phyloP scores from a whole-genome alignment of 2,888 invertebrate genomes.

The Nephrotoma appendiculata region DNA sequence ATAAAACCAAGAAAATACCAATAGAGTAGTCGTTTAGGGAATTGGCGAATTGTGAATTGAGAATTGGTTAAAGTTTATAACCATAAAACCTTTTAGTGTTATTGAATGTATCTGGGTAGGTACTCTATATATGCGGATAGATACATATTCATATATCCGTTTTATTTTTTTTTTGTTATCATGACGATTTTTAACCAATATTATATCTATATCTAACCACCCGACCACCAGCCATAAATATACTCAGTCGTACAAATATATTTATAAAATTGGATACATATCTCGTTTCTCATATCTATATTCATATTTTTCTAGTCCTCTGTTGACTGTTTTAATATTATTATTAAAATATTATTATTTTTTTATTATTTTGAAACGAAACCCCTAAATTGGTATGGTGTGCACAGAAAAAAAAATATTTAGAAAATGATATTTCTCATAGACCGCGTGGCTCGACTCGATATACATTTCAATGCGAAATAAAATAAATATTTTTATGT shows the following conservation, averaged over 20 bases:
- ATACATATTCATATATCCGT: not conserved
- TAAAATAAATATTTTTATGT: not conserved
- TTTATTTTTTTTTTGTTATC: not conserved
- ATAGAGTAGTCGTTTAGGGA: not conserved
- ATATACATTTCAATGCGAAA: not conserved
- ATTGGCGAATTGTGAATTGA: not conserved
- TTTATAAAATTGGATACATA: not conserved
- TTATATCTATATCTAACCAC: not conserved
- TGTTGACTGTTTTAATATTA: not conserved
- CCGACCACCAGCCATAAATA: not conserved
- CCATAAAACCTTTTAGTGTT: slow-evolving; percentile 6
- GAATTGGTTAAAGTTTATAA: not conserved
- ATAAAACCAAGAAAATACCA: not conserved
- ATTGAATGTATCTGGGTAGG: not conserved
- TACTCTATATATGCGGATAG: not conserved
- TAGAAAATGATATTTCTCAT: not conserved
- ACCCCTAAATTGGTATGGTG: not conserved
- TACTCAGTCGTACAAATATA: not conserved
- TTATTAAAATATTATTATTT: not conserved
- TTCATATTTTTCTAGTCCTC: not conserved
- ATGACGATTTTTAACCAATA: not conserved
- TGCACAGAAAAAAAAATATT: not conserved
- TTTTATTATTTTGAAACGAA: not conserved
- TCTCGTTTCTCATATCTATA: not conserved
- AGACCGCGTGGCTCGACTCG: not conserved